phyloP scores from a whole-genome alignment of 2,888 invertebrate genomes.

The Spilarctia lutea region DNA sequence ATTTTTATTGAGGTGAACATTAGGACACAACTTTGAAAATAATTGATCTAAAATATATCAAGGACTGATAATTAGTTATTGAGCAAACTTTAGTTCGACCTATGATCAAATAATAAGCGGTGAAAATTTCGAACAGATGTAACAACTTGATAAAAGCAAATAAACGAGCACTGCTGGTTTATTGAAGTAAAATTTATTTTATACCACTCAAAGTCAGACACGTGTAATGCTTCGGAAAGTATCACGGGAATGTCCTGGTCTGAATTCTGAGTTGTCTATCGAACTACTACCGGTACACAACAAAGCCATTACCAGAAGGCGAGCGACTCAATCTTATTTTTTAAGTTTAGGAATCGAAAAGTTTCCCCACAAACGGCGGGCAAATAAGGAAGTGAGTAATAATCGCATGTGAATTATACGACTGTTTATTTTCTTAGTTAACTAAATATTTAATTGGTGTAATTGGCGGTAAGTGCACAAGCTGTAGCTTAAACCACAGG shows the following conservation, averaged over 20 bases:
- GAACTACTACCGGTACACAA: constrained; percentile 74
- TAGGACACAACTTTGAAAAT: constrained; percentile 64
- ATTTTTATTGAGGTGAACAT: constrained; percentile 56
- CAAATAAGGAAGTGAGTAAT: constrained; percentile 40
- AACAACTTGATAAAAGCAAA: constrained; percentile 31
- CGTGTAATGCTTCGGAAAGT: constrained; percentile 64
- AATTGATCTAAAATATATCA: constrained; percentile 66
- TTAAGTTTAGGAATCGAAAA: constrained; percentile 69
- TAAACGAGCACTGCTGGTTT: constrained; percentile 25
- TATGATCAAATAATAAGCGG: constrained; percentile 56
- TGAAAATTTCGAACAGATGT: constrained; percentile 54
- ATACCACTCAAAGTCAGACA: constrained; percentile 58
- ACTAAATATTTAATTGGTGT: neutral
- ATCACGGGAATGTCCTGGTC: constrained; percentile 67
- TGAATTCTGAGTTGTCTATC: constrained; percentile 69
- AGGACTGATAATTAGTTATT: constrained; percentile 67
- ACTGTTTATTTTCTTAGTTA: constrained; percentile 10
- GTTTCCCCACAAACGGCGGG: constrained; percentile 56
- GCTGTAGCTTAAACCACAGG: constrained; percentile 34
- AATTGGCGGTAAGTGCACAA: neutral
- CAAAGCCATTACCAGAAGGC: constrained; percentile 77
- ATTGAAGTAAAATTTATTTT: constrained; percentile 45
- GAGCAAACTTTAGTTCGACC: constrained; percentile 62
- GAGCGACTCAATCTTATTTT: constrained; percentile 72
- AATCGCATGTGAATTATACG: constrained; percentile 23